Conservation (phyloP, 1,140 invertebrate genomes). For the Charaxes varanes region DNA sequence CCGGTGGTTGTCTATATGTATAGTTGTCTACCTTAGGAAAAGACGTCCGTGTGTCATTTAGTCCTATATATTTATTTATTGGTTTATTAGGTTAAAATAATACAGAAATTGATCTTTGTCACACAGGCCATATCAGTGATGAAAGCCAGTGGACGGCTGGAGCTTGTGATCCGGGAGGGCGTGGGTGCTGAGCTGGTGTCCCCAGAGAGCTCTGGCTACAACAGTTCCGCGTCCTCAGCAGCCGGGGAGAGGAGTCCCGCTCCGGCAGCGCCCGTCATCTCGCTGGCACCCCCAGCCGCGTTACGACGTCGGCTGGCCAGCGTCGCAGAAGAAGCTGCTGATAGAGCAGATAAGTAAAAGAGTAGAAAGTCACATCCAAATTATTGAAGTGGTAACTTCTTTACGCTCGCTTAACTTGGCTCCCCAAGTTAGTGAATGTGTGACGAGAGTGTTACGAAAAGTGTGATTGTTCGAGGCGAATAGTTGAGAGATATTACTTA, state of each 20-base stretch:
- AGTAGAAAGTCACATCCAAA: too few species aligned
- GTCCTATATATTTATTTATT: too few species aligned
- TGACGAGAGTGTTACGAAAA: too few species aligned
- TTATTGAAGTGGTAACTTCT: too few species aligned
- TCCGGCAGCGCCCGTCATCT: conserved; percentile 69
- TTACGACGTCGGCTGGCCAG: conserved; percentile 79
- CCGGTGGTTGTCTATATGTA: too few species aligned
- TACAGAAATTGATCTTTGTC: not conserved
- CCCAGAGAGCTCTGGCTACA: conserved; percentile 86
- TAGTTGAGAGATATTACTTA: too few species aligned
- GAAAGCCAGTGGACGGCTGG: conserved; percentile 83
- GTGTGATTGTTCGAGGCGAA: too few species aligned
- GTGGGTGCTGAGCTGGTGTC: conserved; percentile 85
- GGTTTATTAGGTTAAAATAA: too few species aligned
- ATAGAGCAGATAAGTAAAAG: conserved; percentile 70
- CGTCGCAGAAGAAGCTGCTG: conserved; percentile 78
- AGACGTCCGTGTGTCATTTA: too few species aligned
- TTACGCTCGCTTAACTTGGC: too few species aligned
- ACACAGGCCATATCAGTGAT: conserved; percentile 82
- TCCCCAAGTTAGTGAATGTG: too few species aligned
- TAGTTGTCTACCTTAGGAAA: too few species aligned
- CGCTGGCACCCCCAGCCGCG: conserved; percentile 62
- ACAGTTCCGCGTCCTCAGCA: conserved; percentile 85
- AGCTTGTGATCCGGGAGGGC: conserved; percentile 82
- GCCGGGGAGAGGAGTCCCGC: conserved; percentile 82